A percentile compares a stretch with the other conserved stretches of the same genome.
Evolutionary conservation across 2,113 vertebrate genomes (phyloP).

Genomic region (Hypanus sabinus): DNA sequence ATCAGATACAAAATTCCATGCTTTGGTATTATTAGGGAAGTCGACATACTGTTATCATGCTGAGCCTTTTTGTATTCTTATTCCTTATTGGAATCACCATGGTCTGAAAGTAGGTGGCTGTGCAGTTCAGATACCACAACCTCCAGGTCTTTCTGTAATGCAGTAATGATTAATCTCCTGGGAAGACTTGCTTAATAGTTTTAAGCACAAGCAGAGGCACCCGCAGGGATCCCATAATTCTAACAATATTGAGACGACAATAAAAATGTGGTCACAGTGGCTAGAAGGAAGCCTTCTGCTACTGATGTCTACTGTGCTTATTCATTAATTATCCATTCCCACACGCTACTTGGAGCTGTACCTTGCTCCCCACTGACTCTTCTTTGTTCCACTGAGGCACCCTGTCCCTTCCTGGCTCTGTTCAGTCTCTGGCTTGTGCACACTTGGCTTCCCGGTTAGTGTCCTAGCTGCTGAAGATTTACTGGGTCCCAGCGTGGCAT

Average conservation of each 20-base stretch:
- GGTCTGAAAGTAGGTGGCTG: background rate
- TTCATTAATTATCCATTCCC: constrained; percentile 14
- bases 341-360: constrained; percentile 29
- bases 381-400: background rate
- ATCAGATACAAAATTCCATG: background rate
- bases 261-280: background rate
- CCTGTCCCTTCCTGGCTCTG: background rate
- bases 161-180: background rate
- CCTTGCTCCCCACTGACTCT: background rate
- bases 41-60: background rate
- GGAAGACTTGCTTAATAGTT: background rate
- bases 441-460: constrained; percentile 36
- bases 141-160: background rate
- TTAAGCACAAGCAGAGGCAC: background rate
- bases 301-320: background rate
- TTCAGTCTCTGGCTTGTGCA: constrained; percentile 37
- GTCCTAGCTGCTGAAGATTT: constrained; percentile 40
- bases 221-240: background rate
- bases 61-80: background rate
- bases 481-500: background rate
- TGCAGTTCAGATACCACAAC: background rate
- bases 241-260: background rate
- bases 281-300: background rate
- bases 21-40: background rate
- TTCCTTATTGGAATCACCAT: background rate